phyloP scores from a whole-genome alignment of 2,113 vertebrate species.

The Lycaon pictus region DNA sequence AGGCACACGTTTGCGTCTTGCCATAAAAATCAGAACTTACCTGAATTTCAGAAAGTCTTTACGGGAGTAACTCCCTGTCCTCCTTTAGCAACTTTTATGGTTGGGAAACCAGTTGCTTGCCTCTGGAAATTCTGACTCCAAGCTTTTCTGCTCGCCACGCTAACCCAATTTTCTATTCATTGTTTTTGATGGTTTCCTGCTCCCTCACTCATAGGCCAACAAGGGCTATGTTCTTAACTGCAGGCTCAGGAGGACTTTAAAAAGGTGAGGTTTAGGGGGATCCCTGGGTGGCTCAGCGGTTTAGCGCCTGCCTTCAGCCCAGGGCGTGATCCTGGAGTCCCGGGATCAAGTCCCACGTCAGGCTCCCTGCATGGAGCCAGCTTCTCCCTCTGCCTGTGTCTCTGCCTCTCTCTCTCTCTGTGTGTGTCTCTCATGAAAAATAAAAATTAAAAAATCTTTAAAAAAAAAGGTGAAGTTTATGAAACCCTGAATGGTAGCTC shows the following conservation, averaged over 20 bases:
- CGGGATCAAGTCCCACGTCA: no score
- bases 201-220: neutral
- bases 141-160: neutral
- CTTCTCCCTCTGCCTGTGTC: no score
- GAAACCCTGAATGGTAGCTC: neutral
- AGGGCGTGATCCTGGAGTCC: no score
- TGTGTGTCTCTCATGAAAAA: no score
- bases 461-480: neutral
- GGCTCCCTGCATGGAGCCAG: no score
- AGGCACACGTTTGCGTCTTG: neutral
- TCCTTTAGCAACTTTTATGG: neutral
- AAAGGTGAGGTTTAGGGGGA: neutral
- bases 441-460: no score
- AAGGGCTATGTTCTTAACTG: neutral
- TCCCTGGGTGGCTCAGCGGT: no score
- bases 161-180: neutral
- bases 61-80: accelerated
- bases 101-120: neutral
- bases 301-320: no score
- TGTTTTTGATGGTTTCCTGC: neutral
- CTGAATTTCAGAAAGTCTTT: neutral
- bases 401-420: no score
- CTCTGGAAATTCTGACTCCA: neutral
- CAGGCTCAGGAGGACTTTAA: neutral
- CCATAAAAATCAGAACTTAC: neutral